Base-by-base conservation (phyloP, 2,888 invertebrate species). In the Leucoma salicis region DNA sequence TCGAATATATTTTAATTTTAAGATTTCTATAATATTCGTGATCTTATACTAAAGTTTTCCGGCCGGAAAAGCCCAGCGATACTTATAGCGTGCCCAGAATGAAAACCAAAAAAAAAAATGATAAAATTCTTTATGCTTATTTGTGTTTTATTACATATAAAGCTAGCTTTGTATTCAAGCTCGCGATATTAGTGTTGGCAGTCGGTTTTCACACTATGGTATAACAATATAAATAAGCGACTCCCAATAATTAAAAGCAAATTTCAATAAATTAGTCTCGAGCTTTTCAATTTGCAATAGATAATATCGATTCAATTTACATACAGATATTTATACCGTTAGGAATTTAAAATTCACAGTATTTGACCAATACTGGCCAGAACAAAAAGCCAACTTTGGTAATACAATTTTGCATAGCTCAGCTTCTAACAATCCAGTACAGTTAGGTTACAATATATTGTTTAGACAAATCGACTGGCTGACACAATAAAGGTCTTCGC, bases 361-460 rank as follows among this genome's bases (percentile, higher is more conserved):
- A 39, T 33, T 50, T 4, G 5, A n/a, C 28, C 11, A 34, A 46
- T 53, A 46, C 40, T 39, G 34, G 21, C 34, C 25, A 18, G 32
- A 57, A 49, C 42, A 56, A 49, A 57, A 48, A 34, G 18, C 4
- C 25, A 21, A 31, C 33, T 13, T 31, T 13, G 31, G 49, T 39
- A 47, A 54, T 68, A 61, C 61, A 62, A 63, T 60, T 67, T 56
- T 41, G 49, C 53, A 52, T 35, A 57, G 55, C 33, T 18, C 36
- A 32, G 29, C 36, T 46, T 50, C 41, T 51, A 61, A 62, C 56
- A 59, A 60, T 62, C 13, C 36, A 39, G 35, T 65, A 63, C 68
- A 59, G 70, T 70, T 70, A 70, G 46, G 49, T 52, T 47, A 40
- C 32, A 28, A 38, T 49, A 33, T 45, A 49, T 36, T 38, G 35